Base-by-base conservation (phyloP, 2,797 vertebrate species). In the Esox lucius region DNA sequence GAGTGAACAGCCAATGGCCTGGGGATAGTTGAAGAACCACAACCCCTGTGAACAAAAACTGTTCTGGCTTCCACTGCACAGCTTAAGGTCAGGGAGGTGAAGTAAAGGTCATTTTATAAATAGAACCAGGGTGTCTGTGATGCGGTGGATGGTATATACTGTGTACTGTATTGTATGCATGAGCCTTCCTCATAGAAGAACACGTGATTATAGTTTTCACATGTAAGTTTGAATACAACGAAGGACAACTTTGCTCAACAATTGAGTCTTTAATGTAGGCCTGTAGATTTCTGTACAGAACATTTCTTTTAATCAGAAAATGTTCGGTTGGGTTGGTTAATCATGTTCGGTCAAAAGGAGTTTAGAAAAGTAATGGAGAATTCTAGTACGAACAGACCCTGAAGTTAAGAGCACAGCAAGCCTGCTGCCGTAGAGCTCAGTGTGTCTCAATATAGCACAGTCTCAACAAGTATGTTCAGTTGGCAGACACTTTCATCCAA, bases 71-170 rank as follows among this genome's bases (percentile, higher is more conserved):
- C 76, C 79, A 53, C 79, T 82, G 73, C 78, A 73, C 83, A 84
- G 78, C 74, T 91, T 88, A 90, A 92, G 90, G 88, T 91, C 89
- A 90, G 75, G 82, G 85, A 90, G 86, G 85, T 85, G 86, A 92
- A 75, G 80, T 85, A 93, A 93, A 94, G 90, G 91, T 92, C 90
- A 81, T 75, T 82, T 88, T 92, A 91, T 90, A 78, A 81, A 90
- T 91, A 92, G 86, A 89, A 1, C 9, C 68, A 13, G 81, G 79
- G 56, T 67, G 70, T n/a, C 12, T 31, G 72, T 76, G 62, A 61
- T 75, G 71, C 64, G 64, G 67, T 11, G 75, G 73, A 70, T 19
- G 28, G 83, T 80, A 69, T 71, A 64, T 76, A 73, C 66, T 53
- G 70, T 49, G 75, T 85, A 83, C 78, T 83, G 81, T 85, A 78